phyloP scores from a whole-genome alignment of 2,888 invertebrate genomes.

The Timandra comae region DNA sequence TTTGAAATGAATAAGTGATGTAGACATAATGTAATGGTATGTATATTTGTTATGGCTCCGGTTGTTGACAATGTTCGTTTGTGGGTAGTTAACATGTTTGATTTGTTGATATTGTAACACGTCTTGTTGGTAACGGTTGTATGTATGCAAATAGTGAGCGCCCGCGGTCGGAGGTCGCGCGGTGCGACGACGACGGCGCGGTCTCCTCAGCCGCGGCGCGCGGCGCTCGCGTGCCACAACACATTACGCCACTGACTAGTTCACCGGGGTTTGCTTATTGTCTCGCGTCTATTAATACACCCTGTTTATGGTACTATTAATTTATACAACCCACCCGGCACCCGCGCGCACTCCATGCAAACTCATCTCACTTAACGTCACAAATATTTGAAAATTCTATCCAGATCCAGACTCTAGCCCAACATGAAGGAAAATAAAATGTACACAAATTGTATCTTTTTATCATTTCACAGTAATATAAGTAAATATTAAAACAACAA shows the following conservation, averaged over 20 bases:
- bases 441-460: too few relatives aligned
- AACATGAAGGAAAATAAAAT: too few relatives aligned
- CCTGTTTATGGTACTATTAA: conserved; percentile 61
- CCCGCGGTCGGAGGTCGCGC: conserved; percentile 47
- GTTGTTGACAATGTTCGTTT: conserved; percentile 4
- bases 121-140: conserved; percentile 37
- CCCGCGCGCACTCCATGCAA: too few relatives aligned
- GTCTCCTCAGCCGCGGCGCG: conserved; percentile 32
- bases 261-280: conserved; percentile 66
- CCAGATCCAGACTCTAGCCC: too few relatives aligned
- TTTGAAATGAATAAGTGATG: neutral
- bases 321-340: too few relatives aligned
- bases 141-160: conserved; percentile 48
- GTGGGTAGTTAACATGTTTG: conserved; percentile 9
- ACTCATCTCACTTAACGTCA: too few relatives aligned
- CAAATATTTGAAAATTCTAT: too few relatives aligned
- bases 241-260: conserved; percentile 61
- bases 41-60: conserved; percentile 1
- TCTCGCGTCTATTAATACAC: conserved; percentile 68
- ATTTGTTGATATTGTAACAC: conserved; percentile 25
- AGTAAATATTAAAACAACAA: conserved; percentile 9
- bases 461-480: too few relatives aligned
- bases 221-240: conserved; percentile 53
- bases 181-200: conserved; percentile 38
- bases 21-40: conserved; percentile 2